These are phyloP conservation scores for Dioctria linearis DNA, from an alignment of 2,888 invertebrate genomes.

Conservation along the genomic window DNA sequence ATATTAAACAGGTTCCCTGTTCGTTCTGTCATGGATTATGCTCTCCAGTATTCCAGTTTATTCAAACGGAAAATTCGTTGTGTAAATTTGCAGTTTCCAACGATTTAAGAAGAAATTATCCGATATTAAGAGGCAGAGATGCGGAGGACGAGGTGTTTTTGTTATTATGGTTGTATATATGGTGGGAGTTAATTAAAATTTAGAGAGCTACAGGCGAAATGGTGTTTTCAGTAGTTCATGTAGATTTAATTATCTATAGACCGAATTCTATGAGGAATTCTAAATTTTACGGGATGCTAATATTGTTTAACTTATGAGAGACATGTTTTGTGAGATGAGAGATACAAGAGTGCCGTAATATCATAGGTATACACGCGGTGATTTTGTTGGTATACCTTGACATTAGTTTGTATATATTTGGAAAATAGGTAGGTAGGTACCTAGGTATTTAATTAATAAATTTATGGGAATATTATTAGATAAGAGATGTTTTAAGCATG, in stretches of 20 bases:
- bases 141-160: constrained; percentile 16
- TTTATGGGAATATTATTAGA: too few species aligned
- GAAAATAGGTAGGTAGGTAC: too few species aligned
- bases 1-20: background rate
- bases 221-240: constrained; percentile 8
- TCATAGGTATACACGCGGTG: too few species aligned
- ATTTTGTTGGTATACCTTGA: too few species aligned
- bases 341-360: too few species aligned
- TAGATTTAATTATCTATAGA: constrained; percentile 26
- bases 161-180: background rate
- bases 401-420: too few species aligned
- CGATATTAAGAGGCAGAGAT: constrained; percentile 53
- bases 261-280: background rate
- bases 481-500: too few species aligned
- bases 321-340: background rate
- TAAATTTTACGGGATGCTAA: background rate
- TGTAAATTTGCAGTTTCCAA: constrained; percentile 47
- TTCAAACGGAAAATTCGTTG: constrained; percentile 31
- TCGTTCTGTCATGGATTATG: constrained; percentile 33
- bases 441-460: too few species aligned
- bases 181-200: constrained; percentile 41
- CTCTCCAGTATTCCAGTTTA: constrained; percentile 32
- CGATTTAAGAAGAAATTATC: constrained; percentile 56
- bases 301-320: background rate
- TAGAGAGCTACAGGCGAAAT: constrained; percentile 6